These are phyloP conservation scores for Muricea muricata DNA, from an alignment of 92 coral and sea anemone species.

Conservation along the genomic window DNA sequence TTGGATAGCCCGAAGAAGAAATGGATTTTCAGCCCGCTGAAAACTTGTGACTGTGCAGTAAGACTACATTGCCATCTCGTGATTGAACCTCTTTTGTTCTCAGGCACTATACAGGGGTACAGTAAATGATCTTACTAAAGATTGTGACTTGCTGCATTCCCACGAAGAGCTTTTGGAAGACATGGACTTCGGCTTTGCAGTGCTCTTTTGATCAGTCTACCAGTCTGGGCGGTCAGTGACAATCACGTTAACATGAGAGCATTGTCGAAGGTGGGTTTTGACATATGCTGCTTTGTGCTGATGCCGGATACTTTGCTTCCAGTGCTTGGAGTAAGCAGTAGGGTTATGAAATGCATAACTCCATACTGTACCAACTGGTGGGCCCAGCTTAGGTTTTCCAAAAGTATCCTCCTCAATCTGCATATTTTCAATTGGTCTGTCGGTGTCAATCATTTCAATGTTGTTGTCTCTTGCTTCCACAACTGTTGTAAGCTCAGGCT, in stretches of 20 bases:
- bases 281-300: conserved; percentile 26
- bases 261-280: conserved; percentile 1
- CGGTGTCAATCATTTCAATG: not conserved
- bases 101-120: not conserved
- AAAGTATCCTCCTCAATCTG: not conserved
- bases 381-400: conserved; percentile 15
- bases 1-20: not conserved
- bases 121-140: not conserved
- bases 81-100: conserved; percentile 12
- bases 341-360: conserved; percentile 27
- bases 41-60: conserved; percentile 8
- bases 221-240: conserved; percentile 21
- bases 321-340: conserved; percentile 28
- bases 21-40: not conserved
- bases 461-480: not conserved
- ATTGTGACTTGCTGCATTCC: not conserved
- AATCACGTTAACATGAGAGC: not conserved
- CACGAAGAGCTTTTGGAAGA: not conserved
- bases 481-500: conserved; percentile 10
- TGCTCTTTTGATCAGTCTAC: conserved; percentile 12
- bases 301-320: not conserved
- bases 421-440: conserved; percentile 18
- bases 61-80: not conserved
- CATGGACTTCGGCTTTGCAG: conserved; percentile 1
- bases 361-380: conserved; percentile 13